These are phyloP conservation scores for Parapsyche elsis DNA, from an alignment of 1,140 invertebrate species.

Conservation along the genomic window DNA sequence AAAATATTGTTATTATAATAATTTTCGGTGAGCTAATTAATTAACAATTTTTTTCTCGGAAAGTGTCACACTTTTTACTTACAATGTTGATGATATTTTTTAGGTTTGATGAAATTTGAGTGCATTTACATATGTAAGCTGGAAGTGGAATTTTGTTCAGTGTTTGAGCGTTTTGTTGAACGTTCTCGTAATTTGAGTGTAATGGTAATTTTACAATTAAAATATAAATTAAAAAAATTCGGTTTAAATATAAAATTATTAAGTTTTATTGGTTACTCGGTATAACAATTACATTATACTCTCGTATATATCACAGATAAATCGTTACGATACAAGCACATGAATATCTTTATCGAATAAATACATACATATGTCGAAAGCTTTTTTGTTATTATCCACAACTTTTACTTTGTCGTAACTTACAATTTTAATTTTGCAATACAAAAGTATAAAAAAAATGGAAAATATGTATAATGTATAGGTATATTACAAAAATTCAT, in stretches of 20 bases:
- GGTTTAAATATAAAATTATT: slow-evolving; percentile 48
- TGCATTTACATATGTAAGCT: too few species aligned
- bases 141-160: too few species aligned
- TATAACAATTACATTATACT: slow-evolving; percentile 46
- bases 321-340: slow-evolving; percentile 42
- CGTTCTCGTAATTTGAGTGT: too few species aligned
- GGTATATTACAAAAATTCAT: not conserved
- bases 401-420: not conserved
- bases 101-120: too few species aligned
- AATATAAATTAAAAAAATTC: not conserved
- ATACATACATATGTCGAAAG: slow-evolving; percentile 16
- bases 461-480: slow-evolving; percentile 19
- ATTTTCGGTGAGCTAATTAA: too few species aligned
- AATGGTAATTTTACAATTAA: too few species aligned
- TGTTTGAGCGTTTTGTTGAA: too few species aligned
- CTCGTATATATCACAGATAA: slow-evolving; percentile 54
- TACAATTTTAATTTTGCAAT: not conserved
- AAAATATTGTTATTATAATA: too few species aligned
- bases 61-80: too few species aligned
- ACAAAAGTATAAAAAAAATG: slow-evolving; percentile 32
- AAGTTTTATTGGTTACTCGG: slow-evolving; percentile 45
- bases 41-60: too few species aligned
- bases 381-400: not conserved
- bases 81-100: too few species aligned
- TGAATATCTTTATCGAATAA: not conserved